Percentiles rank a stretch among this genome's conserved stretches.
These are phyloP conservation scores for Alloplasta piceator DNA, from an alignment of 2,888 invertebrate genomes.

Conservation along the genomic window DNA sequence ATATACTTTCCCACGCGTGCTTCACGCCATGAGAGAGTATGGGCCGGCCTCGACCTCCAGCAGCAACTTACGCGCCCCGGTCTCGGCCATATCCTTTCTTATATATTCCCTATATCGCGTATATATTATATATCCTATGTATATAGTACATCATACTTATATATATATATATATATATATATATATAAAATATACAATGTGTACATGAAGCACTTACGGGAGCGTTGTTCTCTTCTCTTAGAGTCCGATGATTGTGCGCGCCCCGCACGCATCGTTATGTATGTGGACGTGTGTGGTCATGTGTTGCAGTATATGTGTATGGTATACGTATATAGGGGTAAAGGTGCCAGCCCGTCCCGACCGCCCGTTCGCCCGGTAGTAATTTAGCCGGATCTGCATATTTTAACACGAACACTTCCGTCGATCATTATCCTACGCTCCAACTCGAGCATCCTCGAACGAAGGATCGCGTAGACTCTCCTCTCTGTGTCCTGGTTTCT, in stretches of 20 bases:
- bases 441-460: conserved; percentile 58
- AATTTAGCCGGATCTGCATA: conserved; percentile 82
- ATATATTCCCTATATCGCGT: conserved; percentile 18
- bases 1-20: conserved; percentile 71
- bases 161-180: conserved; percentile 7
- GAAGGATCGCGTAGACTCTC: conserved; percentile 16
- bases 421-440: conserved; percentile 80
- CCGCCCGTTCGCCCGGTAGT: conserved; percentile 77
- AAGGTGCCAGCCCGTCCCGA: conserved; percentile 72
- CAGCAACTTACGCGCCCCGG: conserved; percentile 61
- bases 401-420: conserved; percentile 83
- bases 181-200: conserved; percentile 17
- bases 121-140: conserved; percentile 4
- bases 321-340: conserved; percentile 62
- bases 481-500: neutral
- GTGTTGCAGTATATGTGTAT: neutral
- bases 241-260: conserved; percentile 55
- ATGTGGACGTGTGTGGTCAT: neutral
- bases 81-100: conserved; percentile 58
- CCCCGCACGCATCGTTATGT: conserved; percentile 45
- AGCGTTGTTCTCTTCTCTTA: conserved; percentile 47
- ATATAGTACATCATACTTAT: neutral
- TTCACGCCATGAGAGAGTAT: conserved; percentile 66
- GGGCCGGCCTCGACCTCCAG: conserved; percentile 64
- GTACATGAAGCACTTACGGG: conserved; percentile 42